Evolutionary conservation across 2,797 vertebrate species (phyloP).

Genomic region (Aulostomus chinensis): DNA sequence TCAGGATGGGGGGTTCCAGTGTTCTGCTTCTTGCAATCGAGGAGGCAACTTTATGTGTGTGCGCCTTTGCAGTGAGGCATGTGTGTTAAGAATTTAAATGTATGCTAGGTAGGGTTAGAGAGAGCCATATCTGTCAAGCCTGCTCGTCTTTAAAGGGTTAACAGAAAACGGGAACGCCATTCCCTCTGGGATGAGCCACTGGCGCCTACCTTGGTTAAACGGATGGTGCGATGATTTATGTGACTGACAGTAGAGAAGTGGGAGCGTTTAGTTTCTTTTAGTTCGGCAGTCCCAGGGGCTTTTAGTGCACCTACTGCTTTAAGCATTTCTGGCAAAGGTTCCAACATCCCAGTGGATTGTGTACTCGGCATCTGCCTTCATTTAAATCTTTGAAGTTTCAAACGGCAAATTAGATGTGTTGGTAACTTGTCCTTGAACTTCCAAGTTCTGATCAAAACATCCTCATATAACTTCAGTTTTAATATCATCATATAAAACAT

Average conservation of each 20-base stretch:
- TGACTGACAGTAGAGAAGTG: constrained; percentile 45
- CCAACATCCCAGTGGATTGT: constrained; percentile 9
- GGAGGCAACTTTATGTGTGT: constrained; percentile 1
- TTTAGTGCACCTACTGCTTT: constrained; percentile 15
- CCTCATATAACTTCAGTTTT: too few relatives aligned
- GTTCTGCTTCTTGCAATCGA: constrained; percentile 36
- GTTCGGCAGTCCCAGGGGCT: constrained; percentile 17
- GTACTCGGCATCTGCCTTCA: neutral
- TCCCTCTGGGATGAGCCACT: constrained; percentile 23
- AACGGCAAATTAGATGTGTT: too few relatives aligned
- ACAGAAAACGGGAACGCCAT: constrained; percentile 15
- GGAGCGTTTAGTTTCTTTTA: constrained; percentile 27
- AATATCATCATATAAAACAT: neutral
- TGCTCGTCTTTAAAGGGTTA: constrained; percentile 37
- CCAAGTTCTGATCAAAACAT: too few relatives aligned
- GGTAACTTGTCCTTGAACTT: too few relatives aligned
- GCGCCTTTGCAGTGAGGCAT: too few relatives aligned
- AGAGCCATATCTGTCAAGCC: constrained; percentile 10
- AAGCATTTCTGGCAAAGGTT: constrained; percentile 11
- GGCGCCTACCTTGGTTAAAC: constrained; percentile 44
- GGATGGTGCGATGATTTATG: constrained; percentile 21
- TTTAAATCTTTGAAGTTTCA: constrained; percentile 17
- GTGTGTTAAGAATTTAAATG: too few relatives aligned
- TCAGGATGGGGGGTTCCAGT: constrained; percentile 37
- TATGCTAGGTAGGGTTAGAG: too few relatives aligned